Percentiles rank a stretch among this genome's conserved stretches.
phyloP scores from a whole-genome alignment of 2,113 vertebrate genomes.

The Gambusia holbrooki region DNA sequence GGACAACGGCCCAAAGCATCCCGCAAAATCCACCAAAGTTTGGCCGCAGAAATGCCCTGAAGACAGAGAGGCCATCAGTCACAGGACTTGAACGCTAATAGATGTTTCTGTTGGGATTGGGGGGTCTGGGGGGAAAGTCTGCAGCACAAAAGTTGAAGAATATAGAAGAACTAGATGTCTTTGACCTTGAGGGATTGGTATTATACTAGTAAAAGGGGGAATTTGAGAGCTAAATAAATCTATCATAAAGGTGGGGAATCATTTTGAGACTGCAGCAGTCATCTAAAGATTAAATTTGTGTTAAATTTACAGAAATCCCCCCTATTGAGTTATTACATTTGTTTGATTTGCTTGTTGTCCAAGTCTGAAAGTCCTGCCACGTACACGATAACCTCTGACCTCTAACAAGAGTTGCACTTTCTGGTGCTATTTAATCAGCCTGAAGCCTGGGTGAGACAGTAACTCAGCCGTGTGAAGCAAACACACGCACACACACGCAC shows the following conservation, averaged over 20 bases:
- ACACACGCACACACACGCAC: not conserved
- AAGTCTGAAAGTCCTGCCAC: not conserved
- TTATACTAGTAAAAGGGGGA: not conserved
- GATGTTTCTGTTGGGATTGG: too few species aligned
- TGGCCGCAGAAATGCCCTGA: too few species aligned
- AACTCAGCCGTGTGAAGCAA: not conserved
- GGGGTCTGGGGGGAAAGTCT: not conserved
- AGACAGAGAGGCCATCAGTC: not conserved
- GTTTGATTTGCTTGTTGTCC: not conserved
- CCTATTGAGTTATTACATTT: not conserved
- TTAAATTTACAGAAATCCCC: not conserved
- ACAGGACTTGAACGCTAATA: not conserved
- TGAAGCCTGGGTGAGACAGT: not conserved
- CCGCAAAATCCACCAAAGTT: not conserved
- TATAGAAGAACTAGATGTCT: not conserved
- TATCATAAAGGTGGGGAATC: not conserved
- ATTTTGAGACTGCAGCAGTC: not conserved
- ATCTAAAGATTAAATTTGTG: not conserved
- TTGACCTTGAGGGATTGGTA: not conserved
- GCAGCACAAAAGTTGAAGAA: not conserved
- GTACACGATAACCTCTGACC: not conserved
- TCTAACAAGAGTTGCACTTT: not conserved
- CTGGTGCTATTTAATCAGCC: not conserved
- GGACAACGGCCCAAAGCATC: not conserved
- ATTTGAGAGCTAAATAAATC: not conserved